Evolutionary conservation across 1,140 invertebrate species (phyloP).

Genomic region (Zaprionus kolodkinae): DNA sequence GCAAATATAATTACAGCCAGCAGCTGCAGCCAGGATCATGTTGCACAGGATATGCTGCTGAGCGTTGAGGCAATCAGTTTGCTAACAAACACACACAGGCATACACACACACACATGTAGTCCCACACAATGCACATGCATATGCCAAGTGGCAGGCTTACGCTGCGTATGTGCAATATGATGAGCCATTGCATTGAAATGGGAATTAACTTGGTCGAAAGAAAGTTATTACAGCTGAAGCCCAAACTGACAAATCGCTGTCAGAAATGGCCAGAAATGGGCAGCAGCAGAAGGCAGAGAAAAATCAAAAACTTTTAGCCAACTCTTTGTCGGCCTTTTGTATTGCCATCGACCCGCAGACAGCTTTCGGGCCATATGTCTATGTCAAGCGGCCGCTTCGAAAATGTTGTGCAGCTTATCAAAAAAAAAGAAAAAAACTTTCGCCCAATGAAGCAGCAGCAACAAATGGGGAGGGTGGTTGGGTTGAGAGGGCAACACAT

Average conservation of each 20-base stretch:
- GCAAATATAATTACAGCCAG: constrained; percentile 71
- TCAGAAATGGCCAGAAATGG: constrained; percentile 2
- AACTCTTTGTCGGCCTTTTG: constrained; percentile 1
- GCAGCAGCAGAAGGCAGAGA: not conserved
- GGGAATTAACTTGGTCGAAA: constrained; percentile 47
- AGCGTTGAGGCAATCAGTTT: constrained; percentile 51
- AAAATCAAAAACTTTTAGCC: constrained; percentile 7
- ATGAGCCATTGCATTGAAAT: constrained; percentile 34
- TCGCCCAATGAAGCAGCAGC: constrained; percentile 14
- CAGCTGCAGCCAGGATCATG: constrained; percentile 49
- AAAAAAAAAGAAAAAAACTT: constrained; percentile 30
- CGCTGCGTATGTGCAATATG: constrained; percentile 65
- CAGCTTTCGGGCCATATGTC: constrained; percentile 21
- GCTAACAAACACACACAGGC: constrained; percentile 48
- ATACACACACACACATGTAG: constrained; percentile 10
- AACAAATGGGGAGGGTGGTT: too few species aligned
- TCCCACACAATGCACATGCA: constrained; percentile 42
- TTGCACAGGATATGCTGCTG: constrained; percentile 46
- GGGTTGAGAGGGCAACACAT: not conserved
- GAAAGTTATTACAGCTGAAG: constrained; percentile 27
- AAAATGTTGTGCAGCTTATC: constrained; percentile 24
- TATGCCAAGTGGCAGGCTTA: constrained; percentile 64
- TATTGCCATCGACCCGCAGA: constrained; percentile 10
- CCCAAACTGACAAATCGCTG: not conserved
- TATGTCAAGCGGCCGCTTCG: constrained; percentile 11